Evolutionary conservation across 1,140 invertebrate genomes (phyloP).

Genomic region (Drosophila persimilis): DNA sequence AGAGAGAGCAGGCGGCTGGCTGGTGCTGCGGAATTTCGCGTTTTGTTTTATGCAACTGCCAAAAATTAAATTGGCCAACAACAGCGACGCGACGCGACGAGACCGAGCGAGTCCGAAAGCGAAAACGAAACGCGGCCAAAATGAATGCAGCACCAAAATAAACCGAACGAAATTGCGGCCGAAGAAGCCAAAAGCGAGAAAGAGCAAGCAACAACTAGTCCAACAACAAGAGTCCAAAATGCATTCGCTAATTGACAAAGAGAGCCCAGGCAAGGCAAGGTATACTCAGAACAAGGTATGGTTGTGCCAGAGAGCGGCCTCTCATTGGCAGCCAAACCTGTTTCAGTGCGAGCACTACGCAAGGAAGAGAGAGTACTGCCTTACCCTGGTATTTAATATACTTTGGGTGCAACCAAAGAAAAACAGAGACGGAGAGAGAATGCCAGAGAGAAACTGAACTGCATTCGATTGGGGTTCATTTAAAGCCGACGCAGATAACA

Average conservation of each 20-base stretch:
- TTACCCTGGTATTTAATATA: too few relatives aligned
- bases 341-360: too few relatives aligned
- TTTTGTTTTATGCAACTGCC: constrained; percentile 73
- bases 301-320: too few relatives aligned
- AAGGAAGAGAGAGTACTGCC: too few relatives aligned
- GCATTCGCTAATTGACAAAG: constrained; percentile 59
- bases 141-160: constrained; percentile 77
- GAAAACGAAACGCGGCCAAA: constrained; percentile 67
- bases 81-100: constrained; percentile 25
- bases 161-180: constrained; percentile 45
- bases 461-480: constrained; percentile 58
- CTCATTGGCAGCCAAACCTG: too few relatives aligned
- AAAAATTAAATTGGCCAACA: constrained; percentile 52
- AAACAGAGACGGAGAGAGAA: constrained; percentile 13
- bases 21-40: constrained; percentile 51
- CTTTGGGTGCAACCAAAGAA: neutral
- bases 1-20: constrained; percentile 14
- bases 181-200: constrained; percentile 29
- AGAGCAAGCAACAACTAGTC: constrained; percentile 17
- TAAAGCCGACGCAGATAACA: constrained; percentile 13
- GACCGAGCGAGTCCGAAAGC: constrained; percentile 38
- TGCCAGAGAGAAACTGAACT: constrained; percentile 4
- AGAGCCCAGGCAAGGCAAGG: constrained; percentile 1
- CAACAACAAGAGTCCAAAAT: constrained; percentile 43
- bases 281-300: too few relatives aligned